phyloP scores from a whole-genome alignment of 2,113 vertebrate genomes.

The Bos indicus region DNA sequence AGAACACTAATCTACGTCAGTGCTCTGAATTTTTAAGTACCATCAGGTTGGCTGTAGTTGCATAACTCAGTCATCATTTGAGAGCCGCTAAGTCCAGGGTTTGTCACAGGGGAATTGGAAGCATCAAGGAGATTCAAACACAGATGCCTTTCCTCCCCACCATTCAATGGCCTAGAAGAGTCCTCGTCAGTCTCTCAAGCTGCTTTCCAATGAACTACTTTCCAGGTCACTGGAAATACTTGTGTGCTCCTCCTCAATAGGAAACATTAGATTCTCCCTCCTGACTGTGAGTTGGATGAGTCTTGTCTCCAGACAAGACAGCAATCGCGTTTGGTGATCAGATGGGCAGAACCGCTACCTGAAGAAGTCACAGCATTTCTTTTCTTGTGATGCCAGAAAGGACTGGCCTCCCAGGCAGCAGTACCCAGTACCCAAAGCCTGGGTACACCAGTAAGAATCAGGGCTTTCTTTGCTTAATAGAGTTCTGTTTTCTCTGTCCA shows the following conservation, averaged over 20 bases:
- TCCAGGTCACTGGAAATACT: slow-evolving; percentile 68
- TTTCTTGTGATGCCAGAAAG: neutral
- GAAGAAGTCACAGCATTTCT: slow-evolving; percentile 20
- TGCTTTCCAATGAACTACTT: slow-evolving; percentile 16
- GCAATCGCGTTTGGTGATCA: neutral
- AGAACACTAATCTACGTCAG: neutral
- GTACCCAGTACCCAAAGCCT: neutral
- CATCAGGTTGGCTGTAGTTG: neutral
- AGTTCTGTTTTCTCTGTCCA: neutral
- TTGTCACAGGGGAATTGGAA: neutral
- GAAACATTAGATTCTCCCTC: slow-evolving; percentile 46
- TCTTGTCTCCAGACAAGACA: neutral
- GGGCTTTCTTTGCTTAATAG: neutral
- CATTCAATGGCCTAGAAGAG: neutral
- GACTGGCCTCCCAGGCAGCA: neutral
- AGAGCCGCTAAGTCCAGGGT: neutral
- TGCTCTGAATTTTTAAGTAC: neutral
- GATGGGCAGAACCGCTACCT: neutral
- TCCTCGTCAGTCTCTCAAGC: neutral
- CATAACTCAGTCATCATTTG: neutral
- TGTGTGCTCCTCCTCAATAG: neutral
- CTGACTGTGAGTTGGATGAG: neutral
- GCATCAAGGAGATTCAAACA: neutral
- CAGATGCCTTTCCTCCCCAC: neutral
- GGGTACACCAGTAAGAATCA: neutral